Evolutionary conservation across 2,113 vertebrate species (phyloP).

Genomic region (Neolamprologus caudopunctatus): DNA sequence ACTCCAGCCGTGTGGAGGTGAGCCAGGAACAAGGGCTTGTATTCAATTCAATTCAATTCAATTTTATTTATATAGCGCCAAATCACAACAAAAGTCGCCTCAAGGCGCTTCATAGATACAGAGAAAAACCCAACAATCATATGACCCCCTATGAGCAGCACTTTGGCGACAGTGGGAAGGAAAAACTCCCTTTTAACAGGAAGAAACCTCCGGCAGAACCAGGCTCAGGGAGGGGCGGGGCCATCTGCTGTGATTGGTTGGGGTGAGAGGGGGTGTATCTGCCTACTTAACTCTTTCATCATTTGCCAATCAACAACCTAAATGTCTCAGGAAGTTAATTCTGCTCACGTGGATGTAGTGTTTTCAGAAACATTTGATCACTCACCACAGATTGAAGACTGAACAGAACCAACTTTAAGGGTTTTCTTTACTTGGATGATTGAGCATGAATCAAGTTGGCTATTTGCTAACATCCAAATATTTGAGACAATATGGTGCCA

Average conservation of each 20-base stretch:
- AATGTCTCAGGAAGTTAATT: not conserved
- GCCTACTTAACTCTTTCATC: not conserved
- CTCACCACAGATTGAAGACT: not conserved
- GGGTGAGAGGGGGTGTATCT: not conserved
- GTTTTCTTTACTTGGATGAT: not conserved
- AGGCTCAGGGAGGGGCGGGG: too few relatives aligned
- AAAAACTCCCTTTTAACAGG: too few relatives aligned
- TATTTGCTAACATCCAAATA: not conserved
- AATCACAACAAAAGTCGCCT: too few relatives aligned
- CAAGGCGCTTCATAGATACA: too few relatives aligned
- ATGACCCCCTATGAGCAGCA: too few relatives aligned
- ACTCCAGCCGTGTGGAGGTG: not conserved
- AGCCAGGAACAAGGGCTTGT: not conserved
- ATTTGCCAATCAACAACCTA: not conserved
- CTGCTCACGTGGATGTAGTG: not conserved
- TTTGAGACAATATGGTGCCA: fast-evolving
- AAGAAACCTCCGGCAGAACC: too few relatives aligned
- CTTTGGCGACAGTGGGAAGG: too few relatives aligned
- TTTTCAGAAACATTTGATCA: not conserved
- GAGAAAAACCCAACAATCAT: too few relatives aligned
- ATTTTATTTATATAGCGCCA: too few relatives aligned
- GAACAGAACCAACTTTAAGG: not conserved
- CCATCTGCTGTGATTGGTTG: fast-evolving
- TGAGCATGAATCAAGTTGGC: not conserved
- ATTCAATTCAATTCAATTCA: too few relatives aligned